Base-by-base conservation (phyloP, 92 coral and sea anemone species). In the Meandrina meandrites region DNA sequence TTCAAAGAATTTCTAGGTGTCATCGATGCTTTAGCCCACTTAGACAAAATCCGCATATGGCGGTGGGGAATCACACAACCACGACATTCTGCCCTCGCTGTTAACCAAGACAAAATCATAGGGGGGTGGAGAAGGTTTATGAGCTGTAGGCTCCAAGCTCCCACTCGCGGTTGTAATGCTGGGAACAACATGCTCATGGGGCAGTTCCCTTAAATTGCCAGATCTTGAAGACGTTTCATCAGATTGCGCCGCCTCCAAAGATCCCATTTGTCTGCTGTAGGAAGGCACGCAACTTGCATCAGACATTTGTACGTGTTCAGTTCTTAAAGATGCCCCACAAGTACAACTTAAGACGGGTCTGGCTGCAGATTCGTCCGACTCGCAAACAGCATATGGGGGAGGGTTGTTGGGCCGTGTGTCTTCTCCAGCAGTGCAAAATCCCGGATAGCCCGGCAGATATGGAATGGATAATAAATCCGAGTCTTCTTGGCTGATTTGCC, bases 401-500 rank as follows among this genome's bases (percentile, higher is more conserved):
- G 88, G 88, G 27, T 47, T 62, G 10, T 47, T 76, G 3, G 82
- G 32, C 22, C 47, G 27, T 21, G 17, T 60, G 60, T 35, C 60
- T n/a, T 16, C 80, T 31, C 7, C 81, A 24, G 81, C 34, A 60
- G 75, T 18, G 37, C 22, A 37, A 84, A 85, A 76, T 85, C 88
- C 88, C 30, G 88, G 88, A 42, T 85, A 85, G 32, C 88, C 67
- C 0, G 88, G 88, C 19, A 85, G 81, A 85, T 56, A 85, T 67
- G 88, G 88, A 62, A 85, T 62, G 22, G 75, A 24, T n/a, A 66
- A 1, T 0, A 30, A 53, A 12, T 85, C 88, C 13, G 60, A 27
- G 75, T 28, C 64, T 30, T 66, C 66, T 31, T 62, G 88, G 27
- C 18, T 18, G 48, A 47, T 45, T 47, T 47, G 82, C 37, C 62